Conservation (phyloP, 1,140 invertebrate genomes). For the Ceratina australensis region DNA sequence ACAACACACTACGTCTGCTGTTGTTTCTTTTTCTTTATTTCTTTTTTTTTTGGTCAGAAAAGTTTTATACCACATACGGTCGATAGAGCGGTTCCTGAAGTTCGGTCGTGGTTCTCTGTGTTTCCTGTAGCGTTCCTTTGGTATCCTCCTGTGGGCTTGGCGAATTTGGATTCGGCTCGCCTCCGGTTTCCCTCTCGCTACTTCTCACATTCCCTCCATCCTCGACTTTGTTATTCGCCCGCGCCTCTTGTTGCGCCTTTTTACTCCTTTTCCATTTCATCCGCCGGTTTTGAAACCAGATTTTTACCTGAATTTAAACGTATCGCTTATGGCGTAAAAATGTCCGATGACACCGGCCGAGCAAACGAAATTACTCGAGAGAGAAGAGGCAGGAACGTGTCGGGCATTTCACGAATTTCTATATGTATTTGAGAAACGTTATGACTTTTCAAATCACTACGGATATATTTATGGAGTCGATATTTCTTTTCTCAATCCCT, state of each 20-base stretch:
- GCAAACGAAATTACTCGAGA: neutral
- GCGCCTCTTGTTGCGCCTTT: slow-evolving; percentile 92
- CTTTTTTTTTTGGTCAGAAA: neutral
- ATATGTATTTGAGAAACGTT: no score
- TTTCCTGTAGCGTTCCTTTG: slow-evolving; percentile 69
- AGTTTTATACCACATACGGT: slow-evolving; percentile 75
- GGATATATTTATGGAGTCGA: slow-evolving; percentile 56
- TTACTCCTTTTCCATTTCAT: slow-evolving; percentile 98
- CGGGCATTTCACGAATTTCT: no score
- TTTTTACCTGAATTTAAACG: slow-evolving; percentile 88
- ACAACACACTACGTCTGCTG: neutral
- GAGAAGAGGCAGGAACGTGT: no score
- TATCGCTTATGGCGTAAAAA: neutral
- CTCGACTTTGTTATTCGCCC: slow-evolving; percentile 71
- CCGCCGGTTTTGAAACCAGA: slow-evolving; percentile 96
- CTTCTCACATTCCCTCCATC: slow-evolving; percentile 65
- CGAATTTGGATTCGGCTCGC: slow-evolving; percentile 67
- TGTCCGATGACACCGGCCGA: neutral
- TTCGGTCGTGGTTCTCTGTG: slow-evolving; percentile 66
- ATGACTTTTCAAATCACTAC: neutral
- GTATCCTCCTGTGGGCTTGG: slow-evolving; percentile 67
- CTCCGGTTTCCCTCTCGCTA: slow-evolving; percentile 66
- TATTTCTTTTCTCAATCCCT: slow-evolving; percentile 68
- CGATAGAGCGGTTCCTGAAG: slow-evolving; percentile 77
- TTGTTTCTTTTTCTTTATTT: neutral